A percentile compares a stretch with the other conserved stretches of the same genome.
These are phyloP conservation scores for Leptopterna dolabrata DNA, from an alignment of 2,888 invertebrate genomes.

Conservation along the genomic window DNA sequence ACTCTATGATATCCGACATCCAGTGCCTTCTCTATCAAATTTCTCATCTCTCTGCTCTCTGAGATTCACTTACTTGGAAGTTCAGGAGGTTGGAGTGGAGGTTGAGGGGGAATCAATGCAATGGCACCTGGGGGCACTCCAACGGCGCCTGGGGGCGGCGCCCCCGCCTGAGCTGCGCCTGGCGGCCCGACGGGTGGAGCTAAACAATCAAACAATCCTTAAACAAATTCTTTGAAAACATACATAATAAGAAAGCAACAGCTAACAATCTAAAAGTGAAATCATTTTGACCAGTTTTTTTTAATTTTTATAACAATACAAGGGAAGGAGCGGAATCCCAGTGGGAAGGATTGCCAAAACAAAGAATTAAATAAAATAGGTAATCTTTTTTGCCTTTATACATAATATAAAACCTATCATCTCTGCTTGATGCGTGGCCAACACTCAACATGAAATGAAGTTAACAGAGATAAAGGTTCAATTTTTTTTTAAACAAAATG, in stretches of 20 bases:
- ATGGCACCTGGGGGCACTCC: conserved; percentile 68
- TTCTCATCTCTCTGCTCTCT: background rate
- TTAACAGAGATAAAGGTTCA: too few relatives aligned
- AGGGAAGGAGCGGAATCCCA: too few relatives aligned
- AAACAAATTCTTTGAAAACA: conserved; percentile 49
- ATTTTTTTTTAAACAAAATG: too few relatives aligned
- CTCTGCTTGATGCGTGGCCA: too few relatives aligned
- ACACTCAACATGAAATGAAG: too few relatives aligned
- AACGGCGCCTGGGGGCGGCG: conserved; percentile 64
- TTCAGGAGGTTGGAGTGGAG: conserved; percentile 75
- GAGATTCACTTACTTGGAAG: conserved; percentile 70
- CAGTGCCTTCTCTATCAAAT: background rate
- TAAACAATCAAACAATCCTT: conserved; percentile 63
- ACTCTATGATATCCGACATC: too few relatives aligned
- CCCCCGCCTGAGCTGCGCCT: conserved; percentile 66
- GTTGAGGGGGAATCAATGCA: conserved; percentile 73
- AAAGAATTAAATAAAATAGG: too few relatives aligned
- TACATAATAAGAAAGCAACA: background rate
- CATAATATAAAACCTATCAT: too few relatives aligned
- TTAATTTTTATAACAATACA: background rate
- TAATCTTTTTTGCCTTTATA: too few relatives aligned
- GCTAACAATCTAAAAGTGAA: background rate
- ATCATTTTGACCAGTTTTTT: background rate
- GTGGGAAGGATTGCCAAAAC: too few relatives aligned
- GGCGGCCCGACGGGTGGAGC: conserved; percentile 70